These are phyloP conservation scores for Drosophila pegasa DNA, from an alignment of 2,888 invertebrate genomes.

Conservation along the genomic window DNA sequence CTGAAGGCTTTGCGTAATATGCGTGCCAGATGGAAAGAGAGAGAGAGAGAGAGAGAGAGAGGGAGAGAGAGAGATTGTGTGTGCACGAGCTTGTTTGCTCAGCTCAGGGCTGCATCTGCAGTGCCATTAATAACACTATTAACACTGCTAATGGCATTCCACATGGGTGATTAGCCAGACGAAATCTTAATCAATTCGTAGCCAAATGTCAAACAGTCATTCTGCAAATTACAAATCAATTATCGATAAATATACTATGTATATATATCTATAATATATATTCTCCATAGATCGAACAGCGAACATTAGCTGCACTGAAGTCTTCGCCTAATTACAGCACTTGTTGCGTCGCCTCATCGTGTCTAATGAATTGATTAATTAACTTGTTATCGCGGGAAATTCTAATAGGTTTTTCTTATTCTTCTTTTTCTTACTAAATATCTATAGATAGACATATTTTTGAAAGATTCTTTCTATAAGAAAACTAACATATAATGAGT, in stretches of 20 bases:
- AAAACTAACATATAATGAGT: not conserved
- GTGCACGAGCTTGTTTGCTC: conserved; percentile 19
- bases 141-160: conserved; percentile 32
- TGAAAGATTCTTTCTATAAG: not conserved
- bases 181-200: conserved; percentile 20
- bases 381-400: not conserved
- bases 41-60: not conserved
- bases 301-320: not conserved
- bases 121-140: conserved; percentile 50
- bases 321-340: not conserved
- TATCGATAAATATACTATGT: not conserved
- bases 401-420: not conserved
- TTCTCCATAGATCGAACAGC: not conserved
- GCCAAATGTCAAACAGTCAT: conserved; percentile 51
- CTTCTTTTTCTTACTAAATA: not conserved
- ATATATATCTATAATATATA: not conserved
- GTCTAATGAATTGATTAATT: conserved; percentile 3
- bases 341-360: not conserved
- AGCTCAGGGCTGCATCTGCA: conserved; percentile 57
- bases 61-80: not conserved
- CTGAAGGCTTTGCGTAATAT: conserved; percentile 46
- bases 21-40: conserved; percentile 37
- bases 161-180: conserved; percentile 33
- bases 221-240: conserved; percentile 43
- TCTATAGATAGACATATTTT: not conserved